Conservation (phyloP, 92 coral and sea anemone genomes). For the Actinostola sp. region DNA sequence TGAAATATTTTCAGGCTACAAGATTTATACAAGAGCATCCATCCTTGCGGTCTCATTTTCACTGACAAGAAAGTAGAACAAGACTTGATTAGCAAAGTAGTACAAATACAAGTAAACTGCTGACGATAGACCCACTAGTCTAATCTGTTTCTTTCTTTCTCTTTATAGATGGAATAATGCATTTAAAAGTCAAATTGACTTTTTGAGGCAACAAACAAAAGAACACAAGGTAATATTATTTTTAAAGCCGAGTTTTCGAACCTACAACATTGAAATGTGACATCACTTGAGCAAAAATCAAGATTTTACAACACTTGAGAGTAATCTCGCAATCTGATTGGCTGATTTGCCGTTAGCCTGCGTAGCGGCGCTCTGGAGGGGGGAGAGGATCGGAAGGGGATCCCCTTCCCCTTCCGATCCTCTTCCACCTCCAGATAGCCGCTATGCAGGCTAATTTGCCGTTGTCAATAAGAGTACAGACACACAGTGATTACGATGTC, state of each 20-base stretch:
- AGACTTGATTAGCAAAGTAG: slow-evolving; percentile 90
- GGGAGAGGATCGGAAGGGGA: too few species aligned
- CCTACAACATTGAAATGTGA: neutral
- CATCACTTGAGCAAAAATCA: too few species aligned
- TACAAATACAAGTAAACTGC: neutral
- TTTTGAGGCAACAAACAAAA: slow-evolving; percentile 78
- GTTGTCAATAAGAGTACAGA: too few species aligned
- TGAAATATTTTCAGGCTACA: slow-evolving; percentile 63
- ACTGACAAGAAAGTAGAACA: slow-evolving; percentile 99
- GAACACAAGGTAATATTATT: slow-evolving; percentile 87
- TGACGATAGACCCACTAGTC: neutral
- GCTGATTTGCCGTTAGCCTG: too few species aligned
- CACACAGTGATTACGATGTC: too few species aligned
- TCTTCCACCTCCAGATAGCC: too few species aligned
- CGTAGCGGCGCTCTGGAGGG: too few species aligned
- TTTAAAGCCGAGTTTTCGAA: too few species aligned
- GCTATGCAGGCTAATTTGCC: too few species aligned
- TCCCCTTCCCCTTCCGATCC: too few species aligned
- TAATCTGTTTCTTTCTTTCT: neutral
- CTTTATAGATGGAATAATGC: slow-evolving; percentile 90
- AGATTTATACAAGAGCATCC: slow-evolving; percentile 89
- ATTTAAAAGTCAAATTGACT: slow-evolving; percentile 94
- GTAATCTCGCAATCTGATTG: too few species aligned
- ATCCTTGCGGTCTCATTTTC: slow-evolving; percentile 84
- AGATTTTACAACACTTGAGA: neutral